A percentile compares a stretch with the other conserved stretches of the same genome.
Evolutionary conservation across 2,888 invertebrate genomes (phyloP).

Genomic region (Noctua pronuba): DNA sequence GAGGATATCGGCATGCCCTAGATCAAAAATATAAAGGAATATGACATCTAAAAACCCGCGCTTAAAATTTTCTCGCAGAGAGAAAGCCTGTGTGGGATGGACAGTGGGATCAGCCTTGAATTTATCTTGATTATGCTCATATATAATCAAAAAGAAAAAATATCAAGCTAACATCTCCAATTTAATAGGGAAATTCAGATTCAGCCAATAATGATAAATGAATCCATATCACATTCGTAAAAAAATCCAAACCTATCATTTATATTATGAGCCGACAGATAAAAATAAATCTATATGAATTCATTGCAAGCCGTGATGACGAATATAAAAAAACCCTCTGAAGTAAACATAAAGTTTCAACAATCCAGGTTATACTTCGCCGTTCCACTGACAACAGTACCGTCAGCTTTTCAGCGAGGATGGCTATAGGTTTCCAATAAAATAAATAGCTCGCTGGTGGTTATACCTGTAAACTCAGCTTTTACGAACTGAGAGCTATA

Average conservation of each 20-base stretch:
- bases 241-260: slow-evolving; percentile 7
- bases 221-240: neutral
- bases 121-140: neutral
- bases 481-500: slow-evolving; percentile 57
- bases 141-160: neutral
- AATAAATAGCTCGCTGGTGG: slow-evolving; percentile 51
- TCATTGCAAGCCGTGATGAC: slow-evolving; percentile 28
- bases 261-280: slow-evolving; percentile 8
- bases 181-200: neutral
- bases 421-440: slow-evolving; percentile 63
- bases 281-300: slow-evolving; percentile 28
- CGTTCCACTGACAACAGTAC: slow-evolving; percentile 34
- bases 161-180: neutral
- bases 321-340: slow-evolving; percentile 24
- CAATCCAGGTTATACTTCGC: slow-evolving; percentile 18
- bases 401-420: slow-evolving; percentile 56
- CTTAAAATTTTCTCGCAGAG: neutral
- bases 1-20: neutral
- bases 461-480: slow-evolving; percentile 50
- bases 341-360: slow-evolving; percentile 46
- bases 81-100: neutral
- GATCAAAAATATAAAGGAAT: neutral
- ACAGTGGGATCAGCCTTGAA: neutral
- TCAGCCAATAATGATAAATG: neutral
- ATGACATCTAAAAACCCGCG: neutral